A percentile compares a stretch with the other conserved stretches of the same genome.
Conservation (phyloP, 2,888 invertebrate genomes). For the Acanthosepion pharaonis region DNA sequence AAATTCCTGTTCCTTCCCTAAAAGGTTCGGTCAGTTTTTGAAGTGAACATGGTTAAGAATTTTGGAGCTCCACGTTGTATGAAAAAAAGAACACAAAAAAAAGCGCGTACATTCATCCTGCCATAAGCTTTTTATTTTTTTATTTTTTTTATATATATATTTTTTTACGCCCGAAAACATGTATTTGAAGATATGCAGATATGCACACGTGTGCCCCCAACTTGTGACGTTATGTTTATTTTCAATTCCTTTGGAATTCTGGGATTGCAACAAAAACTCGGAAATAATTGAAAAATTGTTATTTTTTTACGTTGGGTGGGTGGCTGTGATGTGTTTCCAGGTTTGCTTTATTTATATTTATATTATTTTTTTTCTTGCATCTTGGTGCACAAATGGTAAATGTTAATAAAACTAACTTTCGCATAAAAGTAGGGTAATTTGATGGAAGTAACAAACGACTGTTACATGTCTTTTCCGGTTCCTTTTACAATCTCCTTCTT, state of each 20-base stretch:
- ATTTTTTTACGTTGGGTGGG: not conserved
- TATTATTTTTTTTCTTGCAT: not conserved
- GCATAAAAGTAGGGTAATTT: not conserved
- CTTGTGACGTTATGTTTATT: not conserved
- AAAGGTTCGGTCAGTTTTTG: no score
- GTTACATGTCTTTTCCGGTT: no score
- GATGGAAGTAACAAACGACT: no score
- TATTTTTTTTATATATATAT: not conserved
- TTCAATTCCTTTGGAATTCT: conserved; percentile 7
- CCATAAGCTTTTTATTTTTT: not conserved
- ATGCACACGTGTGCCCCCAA: not conserved
- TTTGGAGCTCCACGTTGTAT: no score
- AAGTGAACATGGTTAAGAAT: no score
- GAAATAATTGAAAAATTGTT: not conserved
- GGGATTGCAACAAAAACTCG: no score
- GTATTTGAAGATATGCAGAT: not conserved
- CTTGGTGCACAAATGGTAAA: not conserved
- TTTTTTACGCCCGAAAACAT: not conserved
- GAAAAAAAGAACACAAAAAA: no score
- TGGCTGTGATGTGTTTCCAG: not conserved
- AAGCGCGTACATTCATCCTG: not conserved
- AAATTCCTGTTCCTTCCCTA: no score
- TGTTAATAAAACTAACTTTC: not conserved
- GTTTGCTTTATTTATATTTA: no score
- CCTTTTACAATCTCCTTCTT: no score